Evolutionary conservation across 2,888 invertebrate species (phyloP).

Genomic region (Nomada flava): DNA sequence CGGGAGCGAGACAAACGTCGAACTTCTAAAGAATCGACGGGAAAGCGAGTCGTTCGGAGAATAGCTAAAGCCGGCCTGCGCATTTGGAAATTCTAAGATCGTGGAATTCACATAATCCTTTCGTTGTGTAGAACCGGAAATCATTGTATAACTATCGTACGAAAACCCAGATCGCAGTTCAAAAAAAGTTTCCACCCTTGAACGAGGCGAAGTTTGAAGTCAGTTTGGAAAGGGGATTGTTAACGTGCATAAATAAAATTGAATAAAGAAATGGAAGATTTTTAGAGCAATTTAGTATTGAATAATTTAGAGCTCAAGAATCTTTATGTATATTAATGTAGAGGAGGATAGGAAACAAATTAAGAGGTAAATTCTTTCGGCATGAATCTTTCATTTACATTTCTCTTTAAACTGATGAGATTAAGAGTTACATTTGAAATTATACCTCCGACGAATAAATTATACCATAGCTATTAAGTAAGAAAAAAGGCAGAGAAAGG

Average conservation of each 20-base stretch:
- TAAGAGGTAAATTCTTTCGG: too few species aligned
- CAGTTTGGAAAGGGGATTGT: background rate
- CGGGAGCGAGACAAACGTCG: slow-evolving; percentile 60
- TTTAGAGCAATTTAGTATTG: too few species aligned
- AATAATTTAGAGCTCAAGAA: too few species aligned
- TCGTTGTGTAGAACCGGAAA: slow-evolving; percentile 28
- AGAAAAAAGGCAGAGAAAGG: too few species aligned
- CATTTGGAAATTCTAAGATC: slow-evolving; percentile 63
- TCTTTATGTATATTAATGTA: too few species aligned
- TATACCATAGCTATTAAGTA: too few species aligned
- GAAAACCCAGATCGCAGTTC: slow-evolving; percentile 28
- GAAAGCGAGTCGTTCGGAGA: slow-evolving; percentile 54
- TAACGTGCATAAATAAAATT: background rate
- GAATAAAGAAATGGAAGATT: too few species aligned
- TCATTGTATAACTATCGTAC: slow-evolving; percentile 25
- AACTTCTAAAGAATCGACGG: slow-evolving; percentile 66
- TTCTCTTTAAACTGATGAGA: too few species aligned
- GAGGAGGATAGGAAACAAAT: too few species aligned
- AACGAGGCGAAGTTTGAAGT: background rate
- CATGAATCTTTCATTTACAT: too few species aligned
- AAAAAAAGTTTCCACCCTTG: slow-evolving; percentile 1
- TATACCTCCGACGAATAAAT: too few species aligned
- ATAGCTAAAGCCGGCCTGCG: slow-evolving; percentile 62
- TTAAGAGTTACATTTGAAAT: too few species aligned
- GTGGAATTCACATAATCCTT: slow-evolving; percentile 56